A percentile compares a stretch with the other conserved stretches of the same genome.
Conservation (phyloP, 2,888 invertebrate species). For the Nomada lathburiana region DNA sequence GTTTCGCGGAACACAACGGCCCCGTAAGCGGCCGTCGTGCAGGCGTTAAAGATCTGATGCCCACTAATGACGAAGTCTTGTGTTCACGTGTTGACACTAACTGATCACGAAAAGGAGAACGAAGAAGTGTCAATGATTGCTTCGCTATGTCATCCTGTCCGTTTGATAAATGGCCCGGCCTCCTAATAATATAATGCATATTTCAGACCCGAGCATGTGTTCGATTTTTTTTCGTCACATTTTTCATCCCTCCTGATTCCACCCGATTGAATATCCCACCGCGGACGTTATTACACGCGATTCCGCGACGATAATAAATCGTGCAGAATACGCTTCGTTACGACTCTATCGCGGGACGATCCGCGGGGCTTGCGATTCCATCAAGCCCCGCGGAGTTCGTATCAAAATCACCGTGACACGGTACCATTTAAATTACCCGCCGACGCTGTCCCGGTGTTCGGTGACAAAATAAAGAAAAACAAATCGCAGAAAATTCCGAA, state of each 20-base stretch:
- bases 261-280: background rate
- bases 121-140: conserved; percentile 66
- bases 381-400: background rate
- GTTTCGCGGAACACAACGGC: conserved; percentile 69
- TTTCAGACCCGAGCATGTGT: conserved; percentile 6
- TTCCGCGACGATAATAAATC: conserved; percentile 5
- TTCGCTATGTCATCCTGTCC: conserved; percentile 57
- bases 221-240: background rate
- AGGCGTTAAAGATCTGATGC: conserved; percentile 78
- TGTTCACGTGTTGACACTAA: conserved; percentile 78
- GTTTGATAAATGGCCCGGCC: conserved; percentile 62
- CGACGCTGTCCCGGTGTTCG: too few relatives aligned
- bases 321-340: conserved; percentile 5
- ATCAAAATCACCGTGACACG: background rate
- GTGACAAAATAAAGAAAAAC: too few relatives aligned
- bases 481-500: too few relatives aligned
- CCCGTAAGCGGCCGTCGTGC: conserved; percentile 68
- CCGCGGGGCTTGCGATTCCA: background rate
- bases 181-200: conserved; percentile 35
- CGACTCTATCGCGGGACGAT: background rate
- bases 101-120: conserved; percentile 68
- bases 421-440: background rate
- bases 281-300: background rate
- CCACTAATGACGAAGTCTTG: conserved; percentile 78
- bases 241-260: background rate